Evolutionary conservation across 2,797 vertebrate genomes (phyloP).

Genomic region (Oreochromis mossambicus): DNA sequence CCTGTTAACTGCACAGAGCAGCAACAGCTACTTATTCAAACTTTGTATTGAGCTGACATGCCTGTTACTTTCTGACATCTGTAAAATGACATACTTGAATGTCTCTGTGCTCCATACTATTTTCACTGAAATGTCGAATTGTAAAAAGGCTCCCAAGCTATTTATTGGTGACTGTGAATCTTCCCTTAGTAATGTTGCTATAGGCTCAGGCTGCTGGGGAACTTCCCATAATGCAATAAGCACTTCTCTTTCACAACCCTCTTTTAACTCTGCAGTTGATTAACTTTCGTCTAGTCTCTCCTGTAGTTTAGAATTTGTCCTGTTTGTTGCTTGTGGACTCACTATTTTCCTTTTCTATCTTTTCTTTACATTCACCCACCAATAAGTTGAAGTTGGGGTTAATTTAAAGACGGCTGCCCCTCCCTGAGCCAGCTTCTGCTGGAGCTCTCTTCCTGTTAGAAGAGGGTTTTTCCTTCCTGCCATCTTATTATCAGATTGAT

Average conservation of each 20-base stretch:
- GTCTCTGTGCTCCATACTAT: background rate
- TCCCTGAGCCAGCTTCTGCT: background rate
- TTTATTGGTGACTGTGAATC: background rate
- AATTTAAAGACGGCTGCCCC: background rate
- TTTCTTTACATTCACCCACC: background rate
- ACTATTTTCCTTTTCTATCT: background rate
- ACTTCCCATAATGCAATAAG: background rate
- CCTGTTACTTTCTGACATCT: background rate
- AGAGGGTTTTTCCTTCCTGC: background rate
- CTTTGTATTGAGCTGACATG: background rate
- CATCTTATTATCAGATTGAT: background rate
- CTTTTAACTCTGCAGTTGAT: background rate
- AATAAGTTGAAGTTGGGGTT: background rate
- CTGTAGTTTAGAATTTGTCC: background rate
- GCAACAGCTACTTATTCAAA: background rate
- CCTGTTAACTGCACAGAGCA: background rate
- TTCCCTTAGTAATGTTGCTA: background rate
- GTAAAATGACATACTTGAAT: background rate
- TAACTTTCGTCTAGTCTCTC: background rate
- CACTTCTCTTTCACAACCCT: background rate
- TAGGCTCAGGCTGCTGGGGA: background rate
- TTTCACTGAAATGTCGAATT: background rate
- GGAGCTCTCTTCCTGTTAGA: background rate
- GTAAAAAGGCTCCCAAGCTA: background rate
- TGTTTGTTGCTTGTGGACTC: background rate